A percentile compares a stretch with the other conserved stretches of the same genome.
Conservation (phyloP, 1,140 invertebrate genomes). For the Panulirus ornatus region DNA sequence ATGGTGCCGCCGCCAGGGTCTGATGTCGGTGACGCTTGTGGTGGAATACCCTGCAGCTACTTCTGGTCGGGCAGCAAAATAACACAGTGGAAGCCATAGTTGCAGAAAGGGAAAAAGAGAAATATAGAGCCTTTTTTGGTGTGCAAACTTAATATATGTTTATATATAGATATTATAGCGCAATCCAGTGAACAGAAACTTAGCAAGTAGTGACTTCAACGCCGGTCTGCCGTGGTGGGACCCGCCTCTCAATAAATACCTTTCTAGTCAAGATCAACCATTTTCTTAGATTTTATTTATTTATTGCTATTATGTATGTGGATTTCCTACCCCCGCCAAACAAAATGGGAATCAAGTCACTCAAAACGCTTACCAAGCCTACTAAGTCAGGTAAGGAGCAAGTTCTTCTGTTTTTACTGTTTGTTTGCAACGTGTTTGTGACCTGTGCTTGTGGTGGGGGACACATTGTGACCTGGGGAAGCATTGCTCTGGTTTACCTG, state of each 20-base stretch:
- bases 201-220: slow-evolving; percentile 59
- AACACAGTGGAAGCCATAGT: slow-evolving; percentile 52
- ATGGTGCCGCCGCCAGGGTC: slow-evolving; percentile 55
- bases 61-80: slow-evolving; percentile 19
- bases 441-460: background rate
- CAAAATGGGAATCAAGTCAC: slow-evolving; percentile 74
- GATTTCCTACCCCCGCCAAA: slow-evolving; percentile 74
- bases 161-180: background rate
- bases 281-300: slow-evolving; percentile 58
- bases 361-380: slow-evolving; percentile 71
- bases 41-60: slow-evolving; percentile 40
- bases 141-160: background rate
- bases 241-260: background rate
- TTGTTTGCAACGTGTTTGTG: background rate
- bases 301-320: slow-evolving; percentile 73
- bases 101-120: background rate
- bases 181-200: slow-evolving; percentile 22
- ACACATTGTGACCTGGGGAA: too few relatives aligned
- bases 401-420: background rate
- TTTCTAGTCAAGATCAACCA: slow-evolving; percentile 65
- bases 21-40: slow-evolving; percentile 35
- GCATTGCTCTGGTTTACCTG: too few relatives aligned
- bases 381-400: slow-evolving; percentile 70
- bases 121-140: too few relatives aligned
- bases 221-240: slow-evolving; percentile 15